Evolutionary conservation across 2,888 invertebrate species (phyloP).

Genomic region (Sycophila texana): DNA sequence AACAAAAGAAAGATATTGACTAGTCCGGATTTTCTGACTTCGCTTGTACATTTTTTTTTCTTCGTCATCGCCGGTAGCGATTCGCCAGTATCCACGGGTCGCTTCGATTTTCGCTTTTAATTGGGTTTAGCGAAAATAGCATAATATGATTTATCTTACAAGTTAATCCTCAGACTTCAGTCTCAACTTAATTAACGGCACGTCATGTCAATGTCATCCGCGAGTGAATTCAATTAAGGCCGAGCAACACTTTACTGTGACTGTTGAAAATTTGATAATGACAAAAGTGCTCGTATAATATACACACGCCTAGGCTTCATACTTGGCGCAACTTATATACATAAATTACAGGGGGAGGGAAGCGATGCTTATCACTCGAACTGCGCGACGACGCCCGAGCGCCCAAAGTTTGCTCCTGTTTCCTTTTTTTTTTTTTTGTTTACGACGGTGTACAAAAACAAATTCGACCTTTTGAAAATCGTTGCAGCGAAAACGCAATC

Average conservation of each 20-base stretch:
- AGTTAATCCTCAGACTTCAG: conserved; percentile 43
- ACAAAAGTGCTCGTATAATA: conserved; percentile 12
- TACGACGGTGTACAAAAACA: background rate
- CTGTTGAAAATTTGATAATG: conserved; percentile 41
- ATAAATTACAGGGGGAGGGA: conserved; percentile 6
- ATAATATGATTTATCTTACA: conserved; percentile 52
- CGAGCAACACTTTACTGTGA: conserved; percentile 41
- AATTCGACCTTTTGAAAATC: no score
- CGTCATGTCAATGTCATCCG: conserved; percentile 50
- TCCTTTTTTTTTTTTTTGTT: background rate
- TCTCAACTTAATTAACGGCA: conserved; percentile 52
- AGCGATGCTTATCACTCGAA: conserved; percentile 3
- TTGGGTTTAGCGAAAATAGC: conserved; percentile 42
- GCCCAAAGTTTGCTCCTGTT: background rate
- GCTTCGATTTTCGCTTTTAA: conserved; percentile 24
- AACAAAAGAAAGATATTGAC: background rate
- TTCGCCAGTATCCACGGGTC: background rate
- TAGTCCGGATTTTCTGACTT: background rate
- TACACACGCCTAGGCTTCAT: background rate
- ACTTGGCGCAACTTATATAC: background rate
- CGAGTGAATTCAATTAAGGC: conserved; percentile 53
- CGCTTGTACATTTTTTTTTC: background rate
- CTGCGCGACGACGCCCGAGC: background rate
- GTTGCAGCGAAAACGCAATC: no score
- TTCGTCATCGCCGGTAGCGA: no score